Percentiles rank a stretch among this genome's conserved stretches.
Evolutionary conservation across 2,888 invertebrate species (phyloP).

Genomic region (Erannis defoliaria): DNA sequence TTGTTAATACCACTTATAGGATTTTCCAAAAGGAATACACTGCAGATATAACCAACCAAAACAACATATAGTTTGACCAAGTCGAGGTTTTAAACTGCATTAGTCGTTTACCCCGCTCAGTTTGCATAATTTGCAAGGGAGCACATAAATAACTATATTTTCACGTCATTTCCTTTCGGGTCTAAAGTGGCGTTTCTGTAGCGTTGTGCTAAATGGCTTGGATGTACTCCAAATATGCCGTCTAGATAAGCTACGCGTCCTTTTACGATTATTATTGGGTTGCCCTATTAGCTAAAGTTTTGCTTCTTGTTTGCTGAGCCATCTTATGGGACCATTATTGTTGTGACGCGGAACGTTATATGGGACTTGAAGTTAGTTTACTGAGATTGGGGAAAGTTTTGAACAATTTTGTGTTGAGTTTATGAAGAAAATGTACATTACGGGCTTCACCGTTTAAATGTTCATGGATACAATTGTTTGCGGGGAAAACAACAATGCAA

Average conservation of each 20-base stretch:
- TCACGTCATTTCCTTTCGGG: conserved; percentile 78
- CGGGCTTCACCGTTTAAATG: not conserved
- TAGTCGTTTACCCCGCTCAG: conserved; percentile 35
- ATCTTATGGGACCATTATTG: conserved; percentile 43
- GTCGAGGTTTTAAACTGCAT: conserved; percentile 39
- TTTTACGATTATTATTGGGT: conserved; percentile 73
- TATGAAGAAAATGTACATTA: conserved; percentile 13
- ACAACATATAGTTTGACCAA: conserved; percentile 8
- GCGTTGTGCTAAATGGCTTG: conserved; percentile 79
- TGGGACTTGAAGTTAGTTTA: conserved; percentile 41
- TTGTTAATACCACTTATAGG: too few relatives aligned
- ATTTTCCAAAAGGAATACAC: too few relatives aligned
- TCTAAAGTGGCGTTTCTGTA: conserved; percentile 74
- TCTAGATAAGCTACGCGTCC: conserved; percentile 76
- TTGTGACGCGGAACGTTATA: conserved; percentile 43
- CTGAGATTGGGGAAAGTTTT: conserved; percentile 30
- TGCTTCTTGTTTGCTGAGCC: conserved; percentile 55
- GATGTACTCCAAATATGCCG: conserved; percentile 80
- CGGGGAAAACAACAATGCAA: not conserved
- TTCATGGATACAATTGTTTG: not conserved
- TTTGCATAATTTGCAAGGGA: conserved; percentile 48
- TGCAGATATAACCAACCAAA: conserved; percentile 1
- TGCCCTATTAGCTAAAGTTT: conserved; percentile 59
- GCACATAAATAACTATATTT: conserved; percentile 69
- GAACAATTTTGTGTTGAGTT: conserved; percentile 14